phyloP scores from a whole-genome alignment of 2,888 invertebrate species.

The Pristionchus exspectatus region DNA sequence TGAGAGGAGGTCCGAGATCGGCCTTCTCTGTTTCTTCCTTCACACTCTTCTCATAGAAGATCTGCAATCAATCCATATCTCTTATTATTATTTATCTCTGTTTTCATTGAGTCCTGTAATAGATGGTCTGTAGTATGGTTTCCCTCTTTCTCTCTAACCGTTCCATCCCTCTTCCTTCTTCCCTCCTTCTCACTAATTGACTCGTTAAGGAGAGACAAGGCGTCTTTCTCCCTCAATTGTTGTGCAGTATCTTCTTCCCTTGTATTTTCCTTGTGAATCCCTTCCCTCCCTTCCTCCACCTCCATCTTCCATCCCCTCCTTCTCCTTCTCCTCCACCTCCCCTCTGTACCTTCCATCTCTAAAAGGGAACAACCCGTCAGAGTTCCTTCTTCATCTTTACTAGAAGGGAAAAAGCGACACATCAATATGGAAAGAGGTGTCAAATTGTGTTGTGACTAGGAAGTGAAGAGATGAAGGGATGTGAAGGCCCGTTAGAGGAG shows the following conservation, averaged over 20 bases:
- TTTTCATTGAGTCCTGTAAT: not conserved
- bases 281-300: not conserved
- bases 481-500: not conserved
- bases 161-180: constrained; percentile 3
- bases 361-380: not conserved
- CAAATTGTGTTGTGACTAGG: constrained; percentile 35
- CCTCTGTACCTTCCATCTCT: not conserved
- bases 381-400: constrained; percentile 3
- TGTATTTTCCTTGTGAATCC: not conserved
- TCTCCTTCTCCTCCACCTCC: not conserved
- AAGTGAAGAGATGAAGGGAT: constrained; percentile 27
- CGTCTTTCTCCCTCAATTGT: not conserved
- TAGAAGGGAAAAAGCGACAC: constrained; percentile 20
- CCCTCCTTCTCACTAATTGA: constrained; percentile 28
- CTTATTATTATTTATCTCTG: not conserved
- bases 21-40: constrained; percentile 76
- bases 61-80: constrained; percentile 56
- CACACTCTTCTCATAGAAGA: constrained; percentile 70
- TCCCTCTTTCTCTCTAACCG: not conserved
- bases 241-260: not conserved
- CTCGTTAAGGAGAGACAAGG: constrained; percentile 7
- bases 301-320: not conserved
- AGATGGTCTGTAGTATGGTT: not conserved
- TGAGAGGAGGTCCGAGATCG: constrained; percentile 69
- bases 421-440: constrained; percentile 51